Base-by-base conservation (phyloP, 1,140 invertebrate genomes). In the Geopemphigus sp. region DNA sequence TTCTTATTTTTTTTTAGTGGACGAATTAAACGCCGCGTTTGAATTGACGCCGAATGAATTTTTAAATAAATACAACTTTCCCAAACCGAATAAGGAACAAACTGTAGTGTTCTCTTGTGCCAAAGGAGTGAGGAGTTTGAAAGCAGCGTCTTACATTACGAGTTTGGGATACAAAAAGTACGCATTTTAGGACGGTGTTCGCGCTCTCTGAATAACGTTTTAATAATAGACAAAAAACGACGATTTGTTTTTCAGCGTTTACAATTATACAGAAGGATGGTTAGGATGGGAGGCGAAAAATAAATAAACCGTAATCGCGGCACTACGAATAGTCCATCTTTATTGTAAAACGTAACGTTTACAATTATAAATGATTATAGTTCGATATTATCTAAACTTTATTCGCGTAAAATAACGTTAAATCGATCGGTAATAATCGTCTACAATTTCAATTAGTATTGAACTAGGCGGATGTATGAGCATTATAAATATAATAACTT, bases 101-200 rank as follows among this genome's bases (percentile, higher is more conserved):
- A 61, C 3, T 39, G 66, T 83, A 5, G 66, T 83, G 54, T 82
- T 83, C 68, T 82, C 81, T 50, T 83, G 82, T 81, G 61, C 80
- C 24, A 81, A 82, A 12, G 82, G 82, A 76, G 82, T 68, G 64
- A 72, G 82, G 54, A 83, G 82, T 64, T 80, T 81, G 22, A 57
- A 70, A n/a, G 82, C 82, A 47, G 56, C 64, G 68, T 56, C 81
- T 19, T 39, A 64, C 19, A 68, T 81, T 24, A 17, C 53, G 17
- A 54, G 80, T 29, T 50, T 78, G 32, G 82, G 81, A 45, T 83
- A 76, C 56, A 61, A 80, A 61, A 82, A 83, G 82, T 82, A 82
- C 73, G 76, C 76, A 68, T 53, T 54, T 29, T 54, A 47, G 8
- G n/a, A 47, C 4, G 22, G 0, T 47, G 4, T 2, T 66, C 8